Percentiles rank a stretch among this genome's conserved stretches.
Conservation (phyloP, 2,797 vertebrate species). For the Lophius americanus region DNA sequence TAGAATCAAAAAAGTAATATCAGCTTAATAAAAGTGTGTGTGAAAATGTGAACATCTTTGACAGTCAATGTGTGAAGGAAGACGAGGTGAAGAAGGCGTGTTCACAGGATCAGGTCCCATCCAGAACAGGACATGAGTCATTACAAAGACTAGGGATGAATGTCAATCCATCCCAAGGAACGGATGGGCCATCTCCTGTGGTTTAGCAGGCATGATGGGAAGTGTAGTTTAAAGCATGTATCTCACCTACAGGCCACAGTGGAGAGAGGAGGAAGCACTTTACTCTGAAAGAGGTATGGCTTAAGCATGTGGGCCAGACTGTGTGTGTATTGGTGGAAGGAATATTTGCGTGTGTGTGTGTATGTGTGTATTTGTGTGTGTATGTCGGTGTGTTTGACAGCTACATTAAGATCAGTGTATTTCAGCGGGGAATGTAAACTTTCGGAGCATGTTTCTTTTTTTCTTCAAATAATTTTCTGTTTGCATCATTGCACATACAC, state of each 20-base stretch:
- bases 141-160: conserved; percentile 24
- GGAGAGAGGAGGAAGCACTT: conserved; percentile 78
- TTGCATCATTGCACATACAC: conserved; percentile 47
- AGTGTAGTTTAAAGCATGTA: conserved; percentile 74
- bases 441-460: conserved; percentile 61
- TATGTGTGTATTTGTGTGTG: conserved; percentile 35
- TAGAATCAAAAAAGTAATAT: conserved; percentile 69
- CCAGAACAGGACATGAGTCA: conserved; percentile 41
- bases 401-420: conserved; percentile 76
- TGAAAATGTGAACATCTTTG: conserved; percentile 35
- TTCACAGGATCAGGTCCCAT: conserved; percentile 54
- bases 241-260: conserved; percentile 74
- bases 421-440: conserved; percentile 78
- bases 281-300: conserved; percentile 77
- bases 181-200: conserved; percentile 19
- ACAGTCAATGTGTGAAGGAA: conserved; percentile 58
- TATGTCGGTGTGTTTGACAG: conserved; percentile 43
- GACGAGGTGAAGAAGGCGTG: conserved; percentile 62
- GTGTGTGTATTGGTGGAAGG: conserved; percentile 36
- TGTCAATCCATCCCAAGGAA: conserved; percentile 27
- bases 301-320: conserved; percentile 74
- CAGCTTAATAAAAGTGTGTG: conserved; percentile 66
- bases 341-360: conserved; percentile 20
- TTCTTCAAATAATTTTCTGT: conserved; percentile 68
- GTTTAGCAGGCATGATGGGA: conserved; percentile 70